phyloP scores from a whole-genome alignment of 2,888 invertebrate species.

The Thereva nobilitata region DNA sequence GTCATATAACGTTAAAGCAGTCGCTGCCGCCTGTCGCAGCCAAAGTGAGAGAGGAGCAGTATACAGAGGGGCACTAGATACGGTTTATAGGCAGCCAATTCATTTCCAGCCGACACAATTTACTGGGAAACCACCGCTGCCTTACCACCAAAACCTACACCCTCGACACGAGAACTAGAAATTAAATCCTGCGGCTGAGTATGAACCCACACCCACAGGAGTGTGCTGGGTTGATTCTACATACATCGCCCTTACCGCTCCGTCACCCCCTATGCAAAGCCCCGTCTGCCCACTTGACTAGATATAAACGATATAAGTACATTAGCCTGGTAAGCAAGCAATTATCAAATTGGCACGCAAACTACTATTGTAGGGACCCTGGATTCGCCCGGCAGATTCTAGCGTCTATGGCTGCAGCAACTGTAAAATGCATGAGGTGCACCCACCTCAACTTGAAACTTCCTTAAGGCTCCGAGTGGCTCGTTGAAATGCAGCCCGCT shows the following conservation, averaged over 20 bases:
- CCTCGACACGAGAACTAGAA: conserved; percentile 1
- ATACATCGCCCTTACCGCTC: not conserved
- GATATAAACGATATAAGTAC: conserved; percentile 25
- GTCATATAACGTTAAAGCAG: not conserved
- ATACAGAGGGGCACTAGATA: not conserved
- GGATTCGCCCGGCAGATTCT: conserved; percentile 9
- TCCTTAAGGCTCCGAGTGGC: not conserved
- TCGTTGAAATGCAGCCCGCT: no score
- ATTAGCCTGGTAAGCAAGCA: conserved; percentile 12
- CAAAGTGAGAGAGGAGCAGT: not conserved
- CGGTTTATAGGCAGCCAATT: no score
- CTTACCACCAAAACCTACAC: not conserved
- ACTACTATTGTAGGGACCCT: not conserved
- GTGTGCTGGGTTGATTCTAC: not conserved
- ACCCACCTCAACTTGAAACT: conserved; percentile 19
- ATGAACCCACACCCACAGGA: conserved; percentile 2
- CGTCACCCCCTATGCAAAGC: conserved; percentile 1
- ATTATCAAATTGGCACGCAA: conserved; percentile 36
- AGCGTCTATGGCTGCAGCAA: not conserved
- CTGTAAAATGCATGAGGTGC: conserved; percentile 3
- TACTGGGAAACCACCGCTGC: not conserved
- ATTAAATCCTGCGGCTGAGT: conserved; percentile 7
- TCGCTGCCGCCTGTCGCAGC: not conserved
- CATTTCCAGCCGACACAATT: no score
- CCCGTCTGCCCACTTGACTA: conserved; percentile 2